phyloP scores from a whole-genome alignment of 2,888 invertebrate species.

The Nomada lathburiana region DNA sequence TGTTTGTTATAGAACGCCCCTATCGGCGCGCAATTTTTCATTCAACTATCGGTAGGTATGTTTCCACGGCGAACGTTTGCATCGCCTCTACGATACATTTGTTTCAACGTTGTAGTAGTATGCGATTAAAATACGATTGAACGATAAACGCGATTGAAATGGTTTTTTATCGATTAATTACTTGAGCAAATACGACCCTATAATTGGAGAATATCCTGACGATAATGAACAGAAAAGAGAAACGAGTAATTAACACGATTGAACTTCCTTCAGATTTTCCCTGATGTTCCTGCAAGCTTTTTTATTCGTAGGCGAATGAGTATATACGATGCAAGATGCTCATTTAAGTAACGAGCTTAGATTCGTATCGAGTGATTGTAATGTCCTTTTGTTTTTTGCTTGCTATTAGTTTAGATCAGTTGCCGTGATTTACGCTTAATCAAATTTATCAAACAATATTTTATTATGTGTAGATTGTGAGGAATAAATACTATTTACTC shows the following conservation, averaged over 20 bases:
- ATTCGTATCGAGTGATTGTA: background rate
- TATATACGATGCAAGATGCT: background rate
- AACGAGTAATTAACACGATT: background rate
- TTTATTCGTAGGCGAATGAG: background rate
- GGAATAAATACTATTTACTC: too few species aligned
- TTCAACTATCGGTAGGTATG: background rate
- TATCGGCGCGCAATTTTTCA: constrained; percentile 17
- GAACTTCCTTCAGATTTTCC: background rate
- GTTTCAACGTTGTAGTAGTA: background rate
- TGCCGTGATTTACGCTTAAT: too few species aligned
- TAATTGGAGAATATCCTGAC: background rate
- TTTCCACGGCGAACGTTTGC: constrained; percentile 14
- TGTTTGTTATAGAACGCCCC: background rate
- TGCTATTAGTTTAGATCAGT: too few species aligned
- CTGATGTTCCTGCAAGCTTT: background rate
- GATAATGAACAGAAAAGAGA: background rate
- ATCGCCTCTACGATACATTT: background rate
- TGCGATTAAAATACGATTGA: constrained; percentile 13
- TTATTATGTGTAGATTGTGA: too few species aligned
- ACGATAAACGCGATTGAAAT: constrained; percentile 5
- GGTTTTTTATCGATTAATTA: constrained; percentile 7
- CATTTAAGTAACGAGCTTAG: constrained; percentile 1
- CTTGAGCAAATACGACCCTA: background rate
- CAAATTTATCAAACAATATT: too few species aligned
- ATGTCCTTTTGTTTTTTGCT: background rate